phyloP scores from a whole-genome alignment of 2,888 invertebrate species.

The Cataglyphis rosenhaueri region DNA sequence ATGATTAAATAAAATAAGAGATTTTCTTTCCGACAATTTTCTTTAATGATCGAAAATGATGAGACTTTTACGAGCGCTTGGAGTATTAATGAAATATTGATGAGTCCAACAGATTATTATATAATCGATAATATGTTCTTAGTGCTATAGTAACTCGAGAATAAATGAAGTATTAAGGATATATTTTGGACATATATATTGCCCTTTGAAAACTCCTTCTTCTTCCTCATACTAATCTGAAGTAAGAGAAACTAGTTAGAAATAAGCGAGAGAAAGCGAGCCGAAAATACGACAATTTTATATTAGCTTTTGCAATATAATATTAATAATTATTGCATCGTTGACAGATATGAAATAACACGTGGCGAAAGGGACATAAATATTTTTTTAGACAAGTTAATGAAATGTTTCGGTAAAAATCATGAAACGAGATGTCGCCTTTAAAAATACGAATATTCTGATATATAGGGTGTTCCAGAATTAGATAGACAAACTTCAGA shows the following conservation, averaged over 20 bases:
- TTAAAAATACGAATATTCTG: not conserved
- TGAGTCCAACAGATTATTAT: slow-evolving; percentile 13
- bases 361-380: not conserved
- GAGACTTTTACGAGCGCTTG: not conserved
- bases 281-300: not conserved
- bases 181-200: not conserved
- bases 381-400: not conserved
- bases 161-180: not conserved
- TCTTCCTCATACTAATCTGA: not conserved
- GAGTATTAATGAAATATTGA: slow-evolving; percentile 12
- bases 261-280: not conserved
- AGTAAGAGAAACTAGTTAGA: not conserved
- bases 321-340: slow-evolving; percentile 29
- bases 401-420: not conserved
- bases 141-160: not conserved
- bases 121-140: slow-evolving; percentile 23
- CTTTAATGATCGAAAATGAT: not conserved
- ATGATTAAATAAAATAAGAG: not conserved
- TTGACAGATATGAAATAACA: not conserved
- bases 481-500: too few species aligned
- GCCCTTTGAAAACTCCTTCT: not conserved
- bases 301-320: not conserved
- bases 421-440: not conserved
- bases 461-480: not conserved
- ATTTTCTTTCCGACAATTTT: not conserved